These are phyloP conservation scores for Hippoglossus hippoglossus DNA, from an alignment of 2,797 vertebrate genomes.

Conservation along the genomic window DNA sequence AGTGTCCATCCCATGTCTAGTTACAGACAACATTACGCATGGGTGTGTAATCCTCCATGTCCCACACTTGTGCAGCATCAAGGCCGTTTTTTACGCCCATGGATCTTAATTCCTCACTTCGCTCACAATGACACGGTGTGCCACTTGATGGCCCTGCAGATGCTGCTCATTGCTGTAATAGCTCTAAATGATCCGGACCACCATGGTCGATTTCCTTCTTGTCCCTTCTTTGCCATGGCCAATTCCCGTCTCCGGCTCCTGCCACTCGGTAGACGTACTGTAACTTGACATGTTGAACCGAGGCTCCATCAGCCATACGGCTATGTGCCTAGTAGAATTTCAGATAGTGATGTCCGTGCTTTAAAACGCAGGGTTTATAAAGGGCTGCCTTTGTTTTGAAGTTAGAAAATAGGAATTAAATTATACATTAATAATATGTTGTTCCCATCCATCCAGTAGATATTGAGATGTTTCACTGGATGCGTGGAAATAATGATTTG, in stretches of 20 bases:
- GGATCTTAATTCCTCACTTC: conserved; percentile 48
- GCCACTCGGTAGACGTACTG: conserved; percentile 44
- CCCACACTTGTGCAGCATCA: conserved; percentile 26
- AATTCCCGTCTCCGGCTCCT: conserved; percentile 47
- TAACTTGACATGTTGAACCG: conserved; percentile 55
- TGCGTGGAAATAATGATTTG: neutral
- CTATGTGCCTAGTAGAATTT: conserved; percentile 18
- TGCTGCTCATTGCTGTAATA: conserved; percentile 52
- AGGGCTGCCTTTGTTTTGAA: conserved; percentile 38
- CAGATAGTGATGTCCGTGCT: conserved; percentile 39
- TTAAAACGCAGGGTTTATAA: conserved; percentile 24
- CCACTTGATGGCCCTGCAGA: conserved; percentile 44
- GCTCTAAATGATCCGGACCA: conserved; percentile 69
- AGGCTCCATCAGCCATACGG: conserved; percentile 31
- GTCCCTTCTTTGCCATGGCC: conserved; percentile 60
- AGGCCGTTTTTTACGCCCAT: conserved; percentile 56
- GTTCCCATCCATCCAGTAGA: neutral
- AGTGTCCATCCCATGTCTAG: conserved; percentile 60
- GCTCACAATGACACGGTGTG: conserved; percentile 43
- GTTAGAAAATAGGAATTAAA: conserved; percentile 16
- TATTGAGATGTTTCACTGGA: neutral
- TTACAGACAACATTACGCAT: conserved; percentile 62
- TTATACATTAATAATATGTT: conserved; percentile 5
- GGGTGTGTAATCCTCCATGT: conserved; percentile 63
- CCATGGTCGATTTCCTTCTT: conserved; percentile 65